phyloP scores from a whole-genome alignment of 2,113 vertebrate genomes.

The Gobius niger region DNA sequence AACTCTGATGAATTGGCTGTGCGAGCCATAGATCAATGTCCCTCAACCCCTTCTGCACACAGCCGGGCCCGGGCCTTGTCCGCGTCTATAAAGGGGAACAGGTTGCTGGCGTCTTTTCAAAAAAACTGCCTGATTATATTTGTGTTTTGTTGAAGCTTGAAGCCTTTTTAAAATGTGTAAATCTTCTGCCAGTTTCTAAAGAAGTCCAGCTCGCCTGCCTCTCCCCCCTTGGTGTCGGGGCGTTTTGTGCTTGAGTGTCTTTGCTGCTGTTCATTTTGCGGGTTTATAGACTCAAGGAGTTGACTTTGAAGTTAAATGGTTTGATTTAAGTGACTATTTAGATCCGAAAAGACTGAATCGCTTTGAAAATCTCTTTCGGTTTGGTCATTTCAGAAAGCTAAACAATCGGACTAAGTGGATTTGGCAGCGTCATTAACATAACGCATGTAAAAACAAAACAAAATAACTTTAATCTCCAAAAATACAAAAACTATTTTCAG shows the following conservation, averaged over 20 bases:
- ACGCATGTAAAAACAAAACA: no score
- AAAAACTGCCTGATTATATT: constrained; percentile 73
- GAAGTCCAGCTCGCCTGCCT: constrained; percentile 42
- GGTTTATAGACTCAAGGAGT: constrained; percentile 19
- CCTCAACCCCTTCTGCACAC: constrained; percentile 76
- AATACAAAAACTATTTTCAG: no score
- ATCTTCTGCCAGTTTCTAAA: constrained; percentile 66
- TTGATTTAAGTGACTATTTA: constrained; percentile 17
- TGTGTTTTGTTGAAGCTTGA: constrained; percentile 79
- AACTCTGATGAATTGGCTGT: constrained; percentile 82
- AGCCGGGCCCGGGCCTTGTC: constrained; percentile 71
- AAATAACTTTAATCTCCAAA: no score
- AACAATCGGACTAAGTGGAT: background rate
- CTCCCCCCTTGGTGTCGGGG: constrained; percentile 47
- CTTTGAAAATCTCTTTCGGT: background rate
- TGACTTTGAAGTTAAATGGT: constrained; percentile 28
- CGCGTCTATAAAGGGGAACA: constrained; percentile 76
- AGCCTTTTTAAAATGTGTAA: constrained; percentile 79
- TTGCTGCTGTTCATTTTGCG: constrained; percentile 56
- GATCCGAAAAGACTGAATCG: background rate
- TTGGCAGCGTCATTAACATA: no score
- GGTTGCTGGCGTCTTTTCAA: constrained; percentile 75
- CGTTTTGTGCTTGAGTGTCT: constrained; percentile 40
- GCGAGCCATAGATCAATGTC: constrained; percentile 80
- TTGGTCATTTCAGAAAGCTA: background rate